Percentiles rank a stretch among this genome's conserved stretches.
These are phyloP conservation scores for Cyclina sinensis DNA, from an alignment of 1,140 invertebrate species.

Conservation along the genomic window DNA sequence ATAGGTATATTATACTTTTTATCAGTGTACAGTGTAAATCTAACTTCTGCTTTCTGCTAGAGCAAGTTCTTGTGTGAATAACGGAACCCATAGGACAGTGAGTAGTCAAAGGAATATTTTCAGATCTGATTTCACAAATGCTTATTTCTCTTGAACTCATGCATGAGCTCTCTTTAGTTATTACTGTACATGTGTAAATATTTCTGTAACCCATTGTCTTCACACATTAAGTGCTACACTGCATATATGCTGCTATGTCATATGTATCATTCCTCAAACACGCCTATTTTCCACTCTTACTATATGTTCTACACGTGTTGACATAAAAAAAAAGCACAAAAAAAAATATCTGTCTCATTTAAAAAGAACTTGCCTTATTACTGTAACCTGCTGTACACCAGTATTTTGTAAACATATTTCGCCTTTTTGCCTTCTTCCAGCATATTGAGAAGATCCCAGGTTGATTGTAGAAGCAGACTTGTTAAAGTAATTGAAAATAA, in stretches of 20 bases:
- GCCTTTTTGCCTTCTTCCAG: no score
- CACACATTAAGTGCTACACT: not conserved
- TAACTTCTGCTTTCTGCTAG: no score
- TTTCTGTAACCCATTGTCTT: not conserved
- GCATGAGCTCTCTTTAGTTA: conserved; percentile 11
- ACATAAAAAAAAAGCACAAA: no score
- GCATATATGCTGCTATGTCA: not conserved
- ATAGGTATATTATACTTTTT: no score
- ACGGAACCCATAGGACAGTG: not conserved
- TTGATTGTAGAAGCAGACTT: no score
- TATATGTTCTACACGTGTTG: not conserved
- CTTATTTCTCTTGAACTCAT: not conserved
- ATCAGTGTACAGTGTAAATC: no score
- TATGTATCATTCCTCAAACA: not conserved
- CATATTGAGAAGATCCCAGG: no score
- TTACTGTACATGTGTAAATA: not conserved
- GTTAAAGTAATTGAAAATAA: no score
- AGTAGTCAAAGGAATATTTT: not conserved
- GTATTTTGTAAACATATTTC: no score
- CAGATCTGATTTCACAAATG: not conserved
- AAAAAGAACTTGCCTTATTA: not conserved
- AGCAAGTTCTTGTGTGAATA: no score
- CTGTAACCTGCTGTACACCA: no score
- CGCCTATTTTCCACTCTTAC: not conserved
- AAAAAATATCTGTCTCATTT: not conserved